These are phyloP conservation scores for Bolinopsis microptera DNA, from an alignment of 37 sponge, comb jelly and placozoan genomes.

Conservation along the genomic window DNA sequence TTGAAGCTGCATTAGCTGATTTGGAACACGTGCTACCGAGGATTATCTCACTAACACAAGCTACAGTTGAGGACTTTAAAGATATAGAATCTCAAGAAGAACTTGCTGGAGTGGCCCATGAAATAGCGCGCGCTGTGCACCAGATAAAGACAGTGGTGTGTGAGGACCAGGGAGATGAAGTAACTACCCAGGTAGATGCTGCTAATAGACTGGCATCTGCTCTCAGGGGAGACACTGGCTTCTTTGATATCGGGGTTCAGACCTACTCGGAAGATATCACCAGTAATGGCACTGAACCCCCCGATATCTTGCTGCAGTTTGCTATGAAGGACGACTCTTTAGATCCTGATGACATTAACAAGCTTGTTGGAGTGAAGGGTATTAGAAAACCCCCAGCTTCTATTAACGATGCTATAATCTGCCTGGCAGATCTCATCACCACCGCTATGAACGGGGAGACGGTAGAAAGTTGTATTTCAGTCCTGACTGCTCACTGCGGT, in stretches of 20 bases:
- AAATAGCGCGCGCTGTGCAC: constrained; percentile 31
- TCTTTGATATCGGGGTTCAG: constrained; percentile 60
- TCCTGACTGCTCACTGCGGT: constrained; percentile 53
- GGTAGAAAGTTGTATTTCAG: constrained; percentile 32
- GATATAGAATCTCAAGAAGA: constrained; percentile 21
- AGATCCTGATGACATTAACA: constrained; percentile 62
- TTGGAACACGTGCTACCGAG: constrained; percentile 17
- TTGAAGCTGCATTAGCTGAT: constrained; percentile 36
- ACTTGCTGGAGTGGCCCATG: constrained; percentile 38
- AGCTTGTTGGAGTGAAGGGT: constrained; percentile 42
- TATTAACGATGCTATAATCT: constrained; percentile 52
- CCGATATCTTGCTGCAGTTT: constrained; percentile 35
- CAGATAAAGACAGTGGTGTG: constrained; percentile 38
- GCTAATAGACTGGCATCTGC: constrained; percentile 42
- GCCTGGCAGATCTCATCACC: constrained; percentile 40
- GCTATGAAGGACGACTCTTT: constrained; percentile 61
- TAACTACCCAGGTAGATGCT: constrained; percentile 45
- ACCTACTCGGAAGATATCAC: constrained; percentile 48
- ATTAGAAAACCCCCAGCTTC: constrained; percentile 64
- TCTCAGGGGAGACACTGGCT: constrained; percentile 33
- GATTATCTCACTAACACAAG: constrained; percentile 31
- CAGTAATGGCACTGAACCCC: background rate
- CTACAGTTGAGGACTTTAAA: constrained; percentile 16
- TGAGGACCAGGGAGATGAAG: constrained; percentile 24
- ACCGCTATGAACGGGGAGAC: constrained; percentile 49